A percentile compares a stretch with the other conserved stretches of the same genome.
phyloP scores from a whole-genome alignment of 1,140 invertebrate genomes.

The Penaeus chinensis region DNA sequence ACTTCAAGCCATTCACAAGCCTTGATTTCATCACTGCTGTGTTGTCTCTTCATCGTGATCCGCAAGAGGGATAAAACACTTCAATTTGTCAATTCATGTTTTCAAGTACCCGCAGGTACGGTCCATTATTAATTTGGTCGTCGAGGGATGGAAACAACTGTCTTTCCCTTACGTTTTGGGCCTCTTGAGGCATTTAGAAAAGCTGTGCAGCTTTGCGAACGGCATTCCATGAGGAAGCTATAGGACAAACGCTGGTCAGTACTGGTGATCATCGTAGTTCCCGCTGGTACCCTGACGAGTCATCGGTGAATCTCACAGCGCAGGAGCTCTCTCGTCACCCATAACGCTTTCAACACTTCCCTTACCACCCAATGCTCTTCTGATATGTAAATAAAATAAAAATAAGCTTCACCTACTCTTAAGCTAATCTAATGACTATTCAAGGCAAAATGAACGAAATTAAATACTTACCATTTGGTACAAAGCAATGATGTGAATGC shows the following conservation, averaged over 20 bases:
- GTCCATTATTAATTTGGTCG: neutral
- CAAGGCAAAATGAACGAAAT: constrained; percentile 26
- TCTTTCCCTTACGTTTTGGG: neutral
- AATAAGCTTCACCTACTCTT: constrained; percentile 54
- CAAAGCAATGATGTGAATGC: neutral
- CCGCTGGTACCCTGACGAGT: constrained; percentile 20
- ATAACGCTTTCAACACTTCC: constrained; percentile 56
- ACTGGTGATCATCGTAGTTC: constrained; percentile 51
- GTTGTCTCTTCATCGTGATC: neutral
- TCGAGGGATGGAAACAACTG: neutral
- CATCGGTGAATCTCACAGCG: constrained; percentile 41
- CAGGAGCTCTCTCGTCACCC: constrained; percentile 40
- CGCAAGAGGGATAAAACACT: too few species aligned
- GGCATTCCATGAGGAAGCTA: constrained; percentile 45
- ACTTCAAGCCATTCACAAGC: neutral
- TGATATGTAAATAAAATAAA: constrained; percentile 55
- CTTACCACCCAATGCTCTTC: constrained; percentile 61
- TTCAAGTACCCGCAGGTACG: neutral
- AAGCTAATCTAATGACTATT: constrained; percentile 23
- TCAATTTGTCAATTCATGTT: too few species aligned
- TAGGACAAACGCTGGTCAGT: constrained; percentile 37
- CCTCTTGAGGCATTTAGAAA: constrained; percentile 18
- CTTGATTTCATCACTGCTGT: neutral
- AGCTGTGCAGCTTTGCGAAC: constrained; percentile 10
- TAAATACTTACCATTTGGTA: constrained; percentile 36